These are phyloP conservation scores for Rhabdophis nuchalis DNA, from an alignment of 2,797 vertebrate genomes.

Conservation along the genomic window DNA sequence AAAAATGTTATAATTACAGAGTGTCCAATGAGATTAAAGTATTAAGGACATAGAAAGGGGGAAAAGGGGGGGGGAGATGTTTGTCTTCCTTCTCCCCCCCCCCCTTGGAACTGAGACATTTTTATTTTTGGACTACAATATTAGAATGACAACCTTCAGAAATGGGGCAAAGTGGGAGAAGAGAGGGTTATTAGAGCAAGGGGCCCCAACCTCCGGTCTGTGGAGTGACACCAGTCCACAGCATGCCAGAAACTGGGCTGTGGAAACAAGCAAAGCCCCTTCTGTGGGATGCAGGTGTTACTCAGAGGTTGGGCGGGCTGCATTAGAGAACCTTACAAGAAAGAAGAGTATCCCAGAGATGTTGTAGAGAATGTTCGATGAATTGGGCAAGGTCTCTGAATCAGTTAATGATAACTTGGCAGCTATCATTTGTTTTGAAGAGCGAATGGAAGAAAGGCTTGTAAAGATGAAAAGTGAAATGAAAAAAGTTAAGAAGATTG, in stretches of 20 bases:
- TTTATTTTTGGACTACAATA: background rate
- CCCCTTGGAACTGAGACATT: background rate
- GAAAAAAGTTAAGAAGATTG: background rate
- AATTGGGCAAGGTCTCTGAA: background rate
- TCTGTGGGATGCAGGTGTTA: no score
- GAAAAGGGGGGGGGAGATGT: background rate
- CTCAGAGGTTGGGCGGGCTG: no score
- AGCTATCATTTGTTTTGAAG: background rate
- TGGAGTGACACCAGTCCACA: no score
- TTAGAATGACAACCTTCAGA: background rate
- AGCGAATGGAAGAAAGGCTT: background rate
- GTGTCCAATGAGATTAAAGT: background rate
- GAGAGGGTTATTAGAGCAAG: background rate
- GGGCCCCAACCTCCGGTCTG: no score
- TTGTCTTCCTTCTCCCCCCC: background rate
- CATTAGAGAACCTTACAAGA: background rate
- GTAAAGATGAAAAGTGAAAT: background rate
- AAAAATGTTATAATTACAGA: background rate
- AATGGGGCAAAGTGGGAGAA: background rate
- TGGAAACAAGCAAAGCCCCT: no score
- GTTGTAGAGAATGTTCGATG: background rate
- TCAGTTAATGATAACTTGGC: background rate
- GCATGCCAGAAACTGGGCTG: no score
- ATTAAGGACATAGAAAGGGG: background rate
- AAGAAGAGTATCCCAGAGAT: background rate